Percentiles rank a stretch among this genome's conserved stretches.
Conservation (phyloP, 92 coral and sea anemone species). For the Zoanthus sansibaricus region DNA sequence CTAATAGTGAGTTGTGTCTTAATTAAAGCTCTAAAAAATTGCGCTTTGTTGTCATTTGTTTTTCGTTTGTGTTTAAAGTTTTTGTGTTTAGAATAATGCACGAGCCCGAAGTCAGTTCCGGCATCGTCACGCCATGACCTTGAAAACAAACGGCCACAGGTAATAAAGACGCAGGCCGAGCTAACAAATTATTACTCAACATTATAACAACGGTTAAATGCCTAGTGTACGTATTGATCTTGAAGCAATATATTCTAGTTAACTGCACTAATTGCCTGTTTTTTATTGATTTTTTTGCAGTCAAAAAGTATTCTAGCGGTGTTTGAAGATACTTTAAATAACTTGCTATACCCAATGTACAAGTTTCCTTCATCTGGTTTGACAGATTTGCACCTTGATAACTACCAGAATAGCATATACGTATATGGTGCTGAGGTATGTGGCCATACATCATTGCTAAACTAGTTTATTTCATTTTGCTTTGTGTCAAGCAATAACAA, state of each 20-base stretch:
- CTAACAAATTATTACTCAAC: too few species aligned
- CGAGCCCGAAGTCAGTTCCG: background rate
- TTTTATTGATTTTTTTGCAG: background rate
- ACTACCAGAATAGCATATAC: conserved; percentile 68
- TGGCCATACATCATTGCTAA: background rate
- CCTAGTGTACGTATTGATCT: background rate
- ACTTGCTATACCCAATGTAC: conserved; percentile 60
- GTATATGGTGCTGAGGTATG: conserved; percentile 96
- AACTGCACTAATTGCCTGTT: background rate
- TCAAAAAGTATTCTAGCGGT: conserved; percentile 29
- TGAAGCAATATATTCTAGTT: too few species aligned
- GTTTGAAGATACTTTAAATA: conserved; percentile 10
- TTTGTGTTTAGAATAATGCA: background rate
- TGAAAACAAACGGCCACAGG: too few species aligned
- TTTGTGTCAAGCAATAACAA: background rate
- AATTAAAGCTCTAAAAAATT: background rate
- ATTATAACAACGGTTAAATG: too few species aligned
- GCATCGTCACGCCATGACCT: too few species aligned
- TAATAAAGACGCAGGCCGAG: too few species aligned
- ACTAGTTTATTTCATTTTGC: background rate
- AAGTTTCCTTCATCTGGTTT: conserved; percentile 60
- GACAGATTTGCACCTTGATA: conserved; percentile 65
- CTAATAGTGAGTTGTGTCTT: background rate
- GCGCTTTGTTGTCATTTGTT: background rate
- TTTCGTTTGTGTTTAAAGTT: too few species aligned